Evolutionary conservation across 2,888 invertebrate species (phyloP).

Genomic region (Sipha maydis): DNA sequence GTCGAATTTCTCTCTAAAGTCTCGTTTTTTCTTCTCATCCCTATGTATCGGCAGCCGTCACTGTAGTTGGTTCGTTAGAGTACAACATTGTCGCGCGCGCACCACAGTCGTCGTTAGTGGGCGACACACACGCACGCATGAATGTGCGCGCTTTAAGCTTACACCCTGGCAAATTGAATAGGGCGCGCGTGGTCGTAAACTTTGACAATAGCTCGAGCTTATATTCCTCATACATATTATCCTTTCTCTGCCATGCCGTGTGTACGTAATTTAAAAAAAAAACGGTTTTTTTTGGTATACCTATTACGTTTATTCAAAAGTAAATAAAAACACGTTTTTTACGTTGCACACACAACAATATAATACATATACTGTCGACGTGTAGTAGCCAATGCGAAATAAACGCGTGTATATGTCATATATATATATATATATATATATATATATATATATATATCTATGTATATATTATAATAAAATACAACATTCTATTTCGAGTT

Average conservation of each 20-base stretch:
- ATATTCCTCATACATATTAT: conserved; percentile 15
- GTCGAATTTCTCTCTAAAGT: conserved; percentile 16
- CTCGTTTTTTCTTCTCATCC: conserved; percentile 14
- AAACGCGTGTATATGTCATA: too few species aligned
- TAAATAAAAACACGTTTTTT: too few species aligned
- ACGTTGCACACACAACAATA: too few species aligned
- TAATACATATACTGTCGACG: too few species aligned
- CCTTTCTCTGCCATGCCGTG: neutral
- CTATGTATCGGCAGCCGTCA: neutral
- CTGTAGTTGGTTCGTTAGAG: conserved; percentile 47
- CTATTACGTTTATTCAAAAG: too few species aligned
- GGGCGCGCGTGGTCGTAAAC: conserved; percentile 43
- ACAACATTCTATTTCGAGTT: too few species aligned
- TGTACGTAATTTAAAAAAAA: too few species aligned
- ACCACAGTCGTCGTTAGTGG: conserved; percentile 39
- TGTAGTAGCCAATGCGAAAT: too few species aligned
- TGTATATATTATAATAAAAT: too few species aligned
- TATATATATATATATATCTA: too few species aligned
- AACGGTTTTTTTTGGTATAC: too few species aligned
- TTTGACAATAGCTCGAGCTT: conserved; percentile 41
- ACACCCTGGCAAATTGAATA: conserved; percentile 16
- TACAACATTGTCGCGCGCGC: conserved; percentile 29
- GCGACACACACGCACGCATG: conserved; percentile 5
- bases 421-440: too few species aligned
- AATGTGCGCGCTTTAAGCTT: conserved; percentile 44